Evolutionary conservation across 2,888 invertebrate species (phyloP).

Genomic region (Argyresthia albistria): DNA sequence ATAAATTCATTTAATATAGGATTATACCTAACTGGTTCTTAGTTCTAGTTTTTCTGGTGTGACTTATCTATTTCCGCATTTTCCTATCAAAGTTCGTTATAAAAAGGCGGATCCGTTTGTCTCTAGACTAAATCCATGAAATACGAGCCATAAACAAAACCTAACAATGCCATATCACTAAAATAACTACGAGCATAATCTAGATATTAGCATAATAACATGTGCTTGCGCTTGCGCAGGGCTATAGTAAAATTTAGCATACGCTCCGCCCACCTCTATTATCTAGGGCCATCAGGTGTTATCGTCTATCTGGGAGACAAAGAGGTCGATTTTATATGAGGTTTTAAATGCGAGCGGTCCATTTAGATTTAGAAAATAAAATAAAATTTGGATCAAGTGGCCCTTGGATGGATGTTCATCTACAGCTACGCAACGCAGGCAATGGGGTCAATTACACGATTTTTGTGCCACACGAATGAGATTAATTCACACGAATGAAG

Average conservation of each 20-base stretch:
- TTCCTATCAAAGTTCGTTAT: too few relatives aligned
- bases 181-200: background rate
- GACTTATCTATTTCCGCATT: background rate
- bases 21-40: background rate
- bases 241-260: conserved; percentile 17
- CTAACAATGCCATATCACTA: background rate
- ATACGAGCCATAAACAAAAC: background rate
- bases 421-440: too few relatives aligned
- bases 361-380: too few relatives aligned
- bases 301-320: background rate
- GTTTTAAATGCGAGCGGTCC: too few relatives aligned
- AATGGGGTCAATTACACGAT: too few relatives aligned
- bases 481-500: too few relatives aligned
- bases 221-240: conserved; percentile 1
- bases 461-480: too few relatives aligned
- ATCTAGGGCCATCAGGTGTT: conserved; percentile 18
- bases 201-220: background rate
- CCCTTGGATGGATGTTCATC: too few relatives aligned
- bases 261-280: conserved; percentile 34
- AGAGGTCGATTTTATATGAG: too few relatives aligned
- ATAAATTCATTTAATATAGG: background rate
- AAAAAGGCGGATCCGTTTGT: too few relatives aligned
- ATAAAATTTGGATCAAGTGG: too few relatives aligned
- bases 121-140: background rate
- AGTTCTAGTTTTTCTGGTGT: background rate